phyloP scores from a whole-genome alignment of 2,888 invertebrate species.

The Chrysomela aeneicollis region DNA sequence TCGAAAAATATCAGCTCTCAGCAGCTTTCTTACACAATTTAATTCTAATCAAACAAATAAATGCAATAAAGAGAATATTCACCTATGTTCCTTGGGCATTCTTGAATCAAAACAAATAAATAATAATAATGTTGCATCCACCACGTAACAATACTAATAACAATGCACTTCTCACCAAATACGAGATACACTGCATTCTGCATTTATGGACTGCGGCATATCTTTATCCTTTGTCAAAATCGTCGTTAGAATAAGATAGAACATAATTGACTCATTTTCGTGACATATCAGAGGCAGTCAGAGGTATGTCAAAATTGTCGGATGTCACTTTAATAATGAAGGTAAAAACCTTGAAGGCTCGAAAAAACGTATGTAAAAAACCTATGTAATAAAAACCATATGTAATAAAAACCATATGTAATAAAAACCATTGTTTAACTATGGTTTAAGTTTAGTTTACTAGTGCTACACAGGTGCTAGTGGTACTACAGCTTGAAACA shows the following conservation, averaged over 20 bases:
- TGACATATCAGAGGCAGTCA: no score
- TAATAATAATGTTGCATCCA: constrained; percentile 20
- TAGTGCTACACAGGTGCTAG: no score
- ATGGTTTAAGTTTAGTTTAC: no score
- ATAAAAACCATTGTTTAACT: no score
- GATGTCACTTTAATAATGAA: no score
- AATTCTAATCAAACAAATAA: constrained; percentile 6
- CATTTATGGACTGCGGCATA: background rate
- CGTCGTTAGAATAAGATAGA: background rate
- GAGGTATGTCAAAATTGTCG: no score
- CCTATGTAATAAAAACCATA: no score
- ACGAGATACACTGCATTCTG: background rate
- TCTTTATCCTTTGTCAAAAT: background rate
- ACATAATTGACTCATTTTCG: background rate
- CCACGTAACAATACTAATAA: constrained; percentile 13
- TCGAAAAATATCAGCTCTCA: constrained; percentile 91
- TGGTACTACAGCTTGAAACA: no score
- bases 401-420: no score
- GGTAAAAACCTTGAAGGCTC: no score
- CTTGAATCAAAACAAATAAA: constrained; percentile 24
- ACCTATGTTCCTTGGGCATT: constrained; percentile 23
- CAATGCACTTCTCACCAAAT: constrained; percentile 17
- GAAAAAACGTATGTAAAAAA: no score
- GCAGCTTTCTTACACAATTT: constrained; percentile 38
- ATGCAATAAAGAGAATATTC: constrained; percentile 15